These are phyloP conservation scores for Notolepis coatsorum DNA, from an alignment of 2,797 vertebrate species.

Conservation along the genomic window DNA sequence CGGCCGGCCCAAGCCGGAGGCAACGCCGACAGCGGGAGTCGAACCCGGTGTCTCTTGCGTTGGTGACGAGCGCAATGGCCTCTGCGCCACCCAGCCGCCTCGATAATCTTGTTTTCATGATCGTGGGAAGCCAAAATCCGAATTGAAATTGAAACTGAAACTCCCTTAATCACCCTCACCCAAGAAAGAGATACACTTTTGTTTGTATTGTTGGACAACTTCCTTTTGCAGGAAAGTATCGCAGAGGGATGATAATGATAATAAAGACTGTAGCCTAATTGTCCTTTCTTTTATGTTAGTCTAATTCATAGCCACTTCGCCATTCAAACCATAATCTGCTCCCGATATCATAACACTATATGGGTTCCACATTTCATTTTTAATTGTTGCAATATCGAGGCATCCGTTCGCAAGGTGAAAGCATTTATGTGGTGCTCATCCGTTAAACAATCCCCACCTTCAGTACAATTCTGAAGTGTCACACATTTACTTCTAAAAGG, in stretches of 20 bases:
- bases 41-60: no score
- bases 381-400: conserved; percentile 33
- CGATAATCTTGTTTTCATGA: no score
- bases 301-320: conserved; percentile 1
- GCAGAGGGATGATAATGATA: conserved; percentile 27
- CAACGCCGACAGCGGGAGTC: no score
- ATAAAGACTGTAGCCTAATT: no score
- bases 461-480: conserved; percentile 56
- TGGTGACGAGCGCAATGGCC: no score
- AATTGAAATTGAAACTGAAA: no score
- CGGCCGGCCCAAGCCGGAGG: no score
- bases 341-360: conserved; percentile 27
- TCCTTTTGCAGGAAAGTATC: conserved; percentile 14
- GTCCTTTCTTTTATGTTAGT: conserved; percentile 39
- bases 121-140: no score
- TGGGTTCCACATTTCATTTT: conserved; percentile 33
- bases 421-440: conserved; percentile 25
- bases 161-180: no score
- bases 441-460: conserved; percentile 55
- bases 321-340: conserved; percentile 1
- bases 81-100: no score
- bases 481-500: conserved; percentile 70
- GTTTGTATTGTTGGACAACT: no score
- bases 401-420: conserved; percentile 27
- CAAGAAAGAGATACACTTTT: no score